A percentile compares a stretch with the other conserved stretches of the same genome.
These are phyloP conservation scores for Zoanthus sansibaricus DNA, from an alignment of 92 coral and sea anemone species.

Conservation along the genomic window DNA sequence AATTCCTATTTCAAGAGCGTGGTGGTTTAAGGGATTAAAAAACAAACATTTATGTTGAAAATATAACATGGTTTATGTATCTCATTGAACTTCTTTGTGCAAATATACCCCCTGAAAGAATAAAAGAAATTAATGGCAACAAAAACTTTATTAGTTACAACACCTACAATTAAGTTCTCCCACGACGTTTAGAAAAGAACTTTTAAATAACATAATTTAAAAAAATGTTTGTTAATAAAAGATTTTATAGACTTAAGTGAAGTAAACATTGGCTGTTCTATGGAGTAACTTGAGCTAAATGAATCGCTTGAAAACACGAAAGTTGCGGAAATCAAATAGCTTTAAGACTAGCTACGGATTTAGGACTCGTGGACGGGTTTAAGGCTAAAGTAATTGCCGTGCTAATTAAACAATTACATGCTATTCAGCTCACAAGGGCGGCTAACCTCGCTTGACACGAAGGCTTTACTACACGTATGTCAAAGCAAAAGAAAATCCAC, in stretches of 20 bases:
- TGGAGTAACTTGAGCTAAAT: slow-evolving; percentile 3
- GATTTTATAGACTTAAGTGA: slow-evolving; percentile 57
- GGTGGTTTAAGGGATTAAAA: slow-evolving; percentile 28
- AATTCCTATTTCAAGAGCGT: neutral
- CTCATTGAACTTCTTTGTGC: slow-evolving; percentile 63
- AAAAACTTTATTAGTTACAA: slow-evolving; percentile 68
- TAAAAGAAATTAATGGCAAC: slow-evolving; percentile 74
- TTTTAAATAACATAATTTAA: slow-evolving; percentile 61
- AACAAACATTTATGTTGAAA: slow-evolving; percentile 53
- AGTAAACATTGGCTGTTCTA: slow-evolving; percentile 7
- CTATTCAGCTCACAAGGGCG: slow-evolving; percentile 53
- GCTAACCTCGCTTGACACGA: slow-evolving; percentile 64
- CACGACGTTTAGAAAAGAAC: slow-evolving; percentile 78
- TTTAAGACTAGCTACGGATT: neutral
- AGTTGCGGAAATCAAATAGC: slow-evolving; percentile 10
- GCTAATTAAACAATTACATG: slow-evolving; percentile 79
- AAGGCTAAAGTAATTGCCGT: slow-evolving; percentile 65
- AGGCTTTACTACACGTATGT: slow-evolving; percentile 63
- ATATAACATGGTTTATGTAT: slow-evolving; percentile 71
- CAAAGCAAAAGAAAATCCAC: slow-evolving; percentile 28
- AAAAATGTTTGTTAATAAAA: slow-evolving; percentile 54
- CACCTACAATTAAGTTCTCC: slow-evolving; percentile 79
- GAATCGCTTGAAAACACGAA: slow-evolving; percentile 11
- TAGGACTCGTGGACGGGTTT: slow-evolving; percentile 71
- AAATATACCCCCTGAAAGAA: slow-evolving; percentile 91